These are phyloP conservation scores for Dusona sp. DNA, from an alignment of 2,888 invertebrate genomes.

Conservation along the genomic window DNA sequence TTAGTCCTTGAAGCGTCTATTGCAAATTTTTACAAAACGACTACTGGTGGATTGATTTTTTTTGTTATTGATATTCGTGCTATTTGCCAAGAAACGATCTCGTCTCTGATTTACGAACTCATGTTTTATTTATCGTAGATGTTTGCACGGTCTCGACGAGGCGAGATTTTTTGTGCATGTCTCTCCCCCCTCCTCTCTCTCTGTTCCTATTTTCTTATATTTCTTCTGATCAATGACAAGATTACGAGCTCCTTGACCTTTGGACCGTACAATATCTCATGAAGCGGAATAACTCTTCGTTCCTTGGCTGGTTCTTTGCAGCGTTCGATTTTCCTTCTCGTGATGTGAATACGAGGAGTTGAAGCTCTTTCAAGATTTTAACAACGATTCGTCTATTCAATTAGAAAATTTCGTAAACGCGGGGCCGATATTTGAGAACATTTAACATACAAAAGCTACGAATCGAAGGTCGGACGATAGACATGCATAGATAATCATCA, in stretches of 20 bases:
- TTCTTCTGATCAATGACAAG: constrained; percentile 68
- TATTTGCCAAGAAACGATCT: constrained; percentile 50
- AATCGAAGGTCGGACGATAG: no score
- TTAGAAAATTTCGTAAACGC: no score
- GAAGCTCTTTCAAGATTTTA: no score
- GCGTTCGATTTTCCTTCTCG: no score
- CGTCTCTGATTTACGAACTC: constrained; percentile 48
- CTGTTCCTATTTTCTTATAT: no score
- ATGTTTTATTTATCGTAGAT: constrained; percentile 67
- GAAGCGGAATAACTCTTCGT: constrained; percentile 63
- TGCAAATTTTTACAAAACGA: constrained; percentile 16
- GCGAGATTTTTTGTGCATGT: constrained; percentile 43
- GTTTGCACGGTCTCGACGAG: constrained; percentile 46
- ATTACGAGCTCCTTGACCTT: constrained; percentile 72
- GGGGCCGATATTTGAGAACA: no score
- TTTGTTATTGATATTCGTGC: constrained; percentile 42
- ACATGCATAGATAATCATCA: no score
- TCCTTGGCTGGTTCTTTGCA: background rate
- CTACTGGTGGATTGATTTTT: constrained; percentile 8
- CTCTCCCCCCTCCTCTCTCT: constrained; percentile 13
- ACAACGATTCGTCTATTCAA: no score
- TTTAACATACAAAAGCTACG: no score
- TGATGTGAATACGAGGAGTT: no score
- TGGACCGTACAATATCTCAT: constrained; percentile 69
- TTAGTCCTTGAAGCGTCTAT: background rate